These are phyloP conservation scores for Lasioglossum marginatum DNA, from an alignment of 2,888 invertebrate species.

Conservation along the genomic window DNA sequence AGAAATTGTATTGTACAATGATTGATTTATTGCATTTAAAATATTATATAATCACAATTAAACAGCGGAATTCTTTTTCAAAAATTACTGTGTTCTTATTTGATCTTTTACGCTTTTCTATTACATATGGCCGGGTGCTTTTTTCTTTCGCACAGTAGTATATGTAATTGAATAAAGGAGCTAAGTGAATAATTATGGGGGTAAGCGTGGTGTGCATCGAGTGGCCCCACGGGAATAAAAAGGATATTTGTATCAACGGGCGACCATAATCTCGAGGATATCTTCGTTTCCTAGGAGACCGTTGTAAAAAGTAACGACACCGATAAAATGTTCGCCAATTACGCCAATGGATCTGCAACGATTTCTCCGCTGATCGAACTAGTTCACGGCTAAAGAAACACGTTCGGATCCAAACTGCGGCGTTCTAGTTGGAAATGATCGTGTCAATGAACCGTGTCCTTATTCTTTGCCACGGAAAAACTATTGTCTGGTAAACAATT, in stretches of 20 bases:
- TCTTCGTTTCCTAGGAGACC: background rate
- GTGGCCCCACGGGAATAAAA: background rate
- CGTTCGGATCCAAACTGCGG: background rate
- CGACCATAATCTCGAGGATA: background rate
- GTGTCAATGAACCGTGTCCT: background rate
- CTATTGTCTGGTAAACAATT: background rate
- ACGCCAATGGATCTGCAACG: background rate
- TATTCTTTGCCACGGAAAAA: background rate
- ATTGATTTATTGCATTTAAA: too few species aligned
- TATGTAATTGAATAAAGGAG: too few species aligned
- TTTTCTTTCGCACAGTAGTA: too few species aligned
- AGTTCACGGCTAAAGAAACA: background rate
- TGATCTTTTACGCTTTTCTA: too few species aligned
- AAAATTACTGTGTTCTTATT: too few species aligned
- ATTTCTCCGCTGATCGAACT: conserved; percentile 32
- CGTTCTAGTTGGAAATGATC: background rate
- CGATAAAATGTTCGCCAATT: background rate
- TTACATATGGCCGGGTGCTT: too few species aligned
- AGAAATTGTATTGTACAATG: too few species aligned
- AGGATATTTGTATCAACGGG: background rate
- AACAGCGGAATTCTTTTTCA: too few species aligned
- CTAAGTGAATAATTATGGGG: too few species aligned
- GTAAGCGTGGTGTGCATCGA: background rate
- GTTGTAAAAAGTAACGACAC: background rate
- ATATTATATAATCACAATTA: too few species aligned